Conservation (phyloP, 2,888 invertebrate genomes). For the Hoplodrina ambigua region DNA sequence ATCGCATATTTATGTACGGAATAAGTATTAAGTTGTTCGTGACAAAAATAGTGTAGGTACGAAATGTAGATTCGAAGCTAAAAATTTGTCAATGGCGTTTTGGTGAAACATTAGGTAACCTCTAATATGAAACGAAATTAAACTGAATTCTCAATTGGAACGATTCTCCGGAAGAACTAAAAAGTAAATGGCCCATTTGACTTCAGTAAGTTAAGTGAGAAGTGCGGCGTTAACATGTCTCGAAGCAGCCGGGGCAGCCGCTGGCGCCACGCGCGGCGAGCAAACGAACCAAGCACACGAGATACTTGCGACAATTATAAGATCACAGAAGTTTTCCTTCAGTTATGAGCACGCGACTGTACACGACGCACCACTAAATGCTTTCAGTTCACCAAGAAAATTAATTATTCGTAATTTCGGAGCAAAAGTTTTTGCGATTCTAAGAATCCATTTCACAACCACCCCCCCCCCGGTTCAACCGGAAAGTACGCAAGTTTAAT, state of each 20-base stretch:
- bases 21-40: no score
- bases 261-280: neutral
- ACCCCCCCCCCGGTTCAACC: neutral
- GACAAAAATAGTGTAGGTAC: no score
- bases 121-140: conserved; percentile 1
- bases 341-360: conserved; percentile 6
- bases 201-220: no score
- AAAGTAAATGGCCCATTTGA: conserved; percentile 6
- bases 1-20: no score
- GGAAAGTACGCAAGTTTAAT: no score
- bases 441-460: conserved; percentile 27
- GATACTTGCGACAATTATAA: conserved; percentile 26
- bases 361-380: conserved; percentile 2
- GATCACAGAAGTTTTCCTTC: conserved; percentile 2
- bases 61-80: no score
- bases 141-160: conserved; percentile 14
- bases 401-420: conserved; percentile 34
- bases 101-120: no score
- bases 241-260: neutral
- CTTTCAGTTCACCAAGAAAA: conserved; percentile 31
- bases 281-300: conserved; percentile 1
- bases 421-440: conserved; percentile 33
- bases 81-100: no score
- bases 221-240: neutral
- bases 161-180: conserved; percentile 6